Evolutionary conservation across 1,140 invertebrate genomes (phyloP), one percentile per base, ranked within the genome.

Genomic region (Steinernema khuongi): DNA sequence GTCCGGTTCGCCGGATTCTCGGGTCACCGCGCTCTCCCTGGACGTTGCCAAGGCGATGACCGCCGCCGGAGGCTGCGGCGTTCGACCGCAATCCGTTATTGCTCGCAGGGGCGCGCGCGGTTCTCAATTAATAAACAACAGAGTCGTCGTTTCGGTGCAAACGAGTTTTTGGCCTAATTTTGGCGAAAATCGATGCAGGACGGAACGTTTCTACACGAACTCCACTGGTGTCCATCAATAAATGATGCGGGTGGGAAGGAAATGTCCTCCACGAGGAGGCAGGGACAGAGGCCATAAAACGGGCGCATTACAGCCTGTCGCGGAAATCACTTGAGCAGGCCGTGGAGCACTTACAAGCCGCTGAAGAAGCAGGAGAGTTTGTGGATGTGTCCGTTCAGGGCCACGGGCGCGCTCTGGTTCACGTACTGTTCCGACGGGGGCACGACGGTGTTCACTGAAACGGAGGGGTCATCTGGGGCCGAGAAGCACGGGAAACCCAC

Each of bases 291-390:
- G 50, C 26, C 50, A 60, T 60, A 60, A 60, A 60, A 7, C 50
- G 26, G 4, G 4, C 7, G 7, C 14, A 60, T 22, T 14, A 22
- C 50, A 60, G 11, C 7, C 7, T 22, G 50, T n/a, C n/a, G n/a
- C n/a, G 11, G n/a, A 41, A 60, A 60, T 60, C 50, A 60, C 50
- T 60, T 60, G 14, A 7, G 26, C 1, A 76, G 60, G 28, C 31
- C 33, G 30, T 22, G 19, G 31, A 77, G 79, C 73, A 82, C 83
- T 81, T 69, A 84, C 84, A 79, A 83, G 73, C 84, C 83, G 31
- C 84, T 85, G 74, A 84, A 84, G 70, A 84, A 81, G 68, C 83
- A 84, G 41, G 83, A 81, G n/a, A 84, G 77, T 77, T 84, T 85
- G 75, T 85, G 82, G 18, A 72, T 74, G 33, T 85, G 79, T 43